Evolutionary conservation across 2,113 vertebrate genomes (phyloP).

Genomic region (Apistogramma diplotaenia): DNA sequence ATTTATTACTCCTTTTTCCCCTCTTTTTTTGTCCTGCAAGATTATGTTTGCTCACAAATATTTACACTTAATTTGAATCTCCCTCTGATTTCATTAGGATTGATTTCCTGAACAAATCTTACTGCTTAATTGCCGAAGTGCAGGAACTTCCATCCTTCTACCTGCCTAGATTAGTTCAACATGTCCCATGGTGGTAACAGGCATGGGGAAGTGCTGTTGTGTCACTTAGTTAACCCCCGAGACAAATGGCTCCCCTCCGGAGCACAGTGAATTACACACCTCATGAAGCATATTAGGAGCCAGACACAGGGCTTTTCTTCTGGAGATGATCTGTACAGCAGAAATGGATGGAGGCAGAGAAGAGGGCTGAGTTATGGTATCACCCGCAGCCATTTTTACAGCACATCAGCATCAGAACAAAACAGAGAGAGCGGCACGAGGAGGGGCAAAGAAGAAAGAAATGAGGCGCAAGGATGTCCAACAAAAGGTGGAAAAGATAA

Average conservation of each 20-base stretch:
- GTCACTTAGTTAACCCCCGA: constrained; percentile 91
- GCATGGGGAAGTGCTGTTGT: constrained; percentile 84
- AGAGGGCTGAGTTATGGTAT: constrained; percentile 88
- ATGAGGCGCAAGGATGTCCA: constrained; percentile 18
- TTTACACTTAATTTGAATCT: constrained; percentile 56
- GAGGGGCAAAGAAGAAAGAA: constrained; percentile 28
- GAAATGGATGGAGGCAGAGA: constrained; percentile 56
- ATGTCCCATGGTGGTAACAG: constrained; percentile 78
- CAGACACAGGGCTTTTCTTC: constrained; percentile 86
- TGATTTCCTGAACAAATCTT: constrained; percentile 54
- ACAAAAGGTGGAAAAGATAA: constrained; percentile 40
- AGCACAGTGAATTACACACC: constrained; percentile 91
- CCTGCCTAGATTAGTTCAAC: constrained; percentile 68
- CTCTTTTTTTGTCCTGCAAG: constrained; percentile 24
- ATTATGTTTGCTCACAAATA: constrained; percentile 55
- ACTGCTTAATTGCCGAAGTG: constrained; percentile 58
- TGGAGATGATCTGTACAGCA: constrained; percentile 84
- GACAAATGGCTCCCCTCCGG: constrained; percentile 86
- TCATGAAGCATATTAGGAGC: constrained; percentile 93
- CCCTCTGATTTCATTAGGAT: constrained; percentile 46
- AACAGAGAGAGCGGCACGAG: constrained; percentile 35
- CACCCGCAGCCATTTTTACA: constrained; percentile 83
- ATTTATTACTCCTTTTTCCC: constrained; percentile 4
- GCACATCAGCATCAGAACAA: constrained; percentile 58
- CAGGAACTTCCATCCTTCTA: constrained; percentile 49